Base-by-base conservation (phyloP, 2,113 vertebrate species). In the Excalfactoria chinensis region DNA sequence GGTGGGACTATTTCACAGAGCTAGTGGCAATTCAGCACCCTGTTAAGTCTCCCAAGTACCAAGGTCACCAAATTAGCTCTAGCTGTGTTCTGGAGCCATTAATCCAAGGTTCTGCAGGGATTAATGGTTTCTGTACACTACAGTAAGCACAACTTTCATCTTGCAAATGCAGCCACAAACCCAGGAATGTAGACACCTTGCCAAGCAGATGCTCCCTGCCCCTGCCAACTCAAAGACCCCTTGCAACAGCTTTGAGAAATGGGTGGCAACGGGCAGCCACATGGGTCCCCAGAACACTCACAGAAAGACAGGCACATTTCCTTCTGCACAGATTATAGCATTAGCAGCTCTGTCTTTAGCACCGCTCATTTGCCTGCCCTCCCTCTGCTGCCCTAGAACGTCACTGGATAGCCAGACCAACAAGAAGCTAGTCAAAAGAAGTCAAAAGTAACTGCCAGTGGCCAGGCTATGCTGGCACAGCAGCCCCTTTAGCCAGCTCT, bases 401-500 rank as follows among this genome's bases (percentile, higher is more conserved):
- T n/a, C 32, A 44, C 20, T 11, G 34, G 34, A 51, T 25, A 18
- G 34, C 9, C 13, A 53, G 51, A 53, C 15, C 26, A 9, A 53
- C 51, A 53, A 53, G 51, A 16, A 37, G 72, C 3, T 0, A 0
- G 79, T 20, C 19, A 67, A 85, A 89, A 2, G 7, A 37, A 28
- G 43, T 40, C 66, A 70, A 85, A 91, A 93, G 70, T 43, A 85
- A 73, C 49, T 58, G 82, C 26, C 71, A 60, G 62, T 53, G 62
- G 76, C 4, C 22, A 21, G 43, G 60, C 80, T 82, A 32, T 40
- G 34, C 62, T 66, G 25, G 49, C 59, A 13, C 53, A 72, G 53
- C 23, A 21, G n/a, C 32, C 60, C 43, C 44, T 68, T 58, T 35
- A 87, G 53, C 55, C 58, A 58, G 78, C 21, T 82, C 85, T 70